phyloP scores from a whole-genome alignment of 2,888 invertebrate species.

The Cotesia congregata region DNA sequence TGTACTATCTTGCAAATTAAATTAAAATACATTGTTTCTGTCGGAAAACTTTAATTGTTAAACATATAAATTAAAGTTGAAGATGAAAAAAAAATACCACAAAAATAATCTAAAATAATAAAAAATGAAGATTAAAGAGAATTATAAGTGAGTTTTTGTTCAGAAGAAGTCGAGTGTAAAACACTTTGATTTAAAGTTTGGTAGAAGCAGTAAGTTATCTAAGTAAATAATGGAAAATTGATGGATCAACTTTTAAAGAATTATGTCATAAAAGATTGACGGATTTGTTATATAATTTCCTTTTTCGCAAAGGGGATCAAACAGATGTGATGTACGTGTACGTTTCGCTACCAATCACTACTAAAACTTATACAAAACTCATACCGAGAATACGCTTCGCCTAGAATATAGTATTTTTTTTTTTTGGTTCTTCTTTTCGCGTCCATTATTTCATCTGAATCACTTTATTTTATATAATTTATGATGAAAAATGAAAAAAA shows the following conservation, averaged over 20 bases:
- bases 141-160: too few relatives aligned
- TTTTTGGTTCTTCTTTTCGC: too few relatives aligned
- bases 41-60: neutral
- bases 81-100: neutral
- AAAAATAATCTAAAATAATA: neutral
- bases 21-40: neutral
- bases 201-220: neutral
- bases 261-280: slow-evolving; percentile 7
- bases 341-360: too few relatives aligned
- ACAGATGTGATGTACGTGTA: neutral
- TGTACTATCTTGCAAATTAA: neutral
- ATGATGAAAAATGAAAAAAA: too few relatives aligned
- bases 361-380: too few relatives aligned
- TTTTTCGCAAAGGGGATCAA: neutral
- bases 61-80: too few relatives aligned
- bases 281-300: slow-evolving; percentile 5
- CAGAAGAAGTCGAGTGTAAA: neutral
- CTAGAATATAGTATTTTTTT: too few relatives aligned
- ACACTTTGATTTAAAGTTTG: neutral
- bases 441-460: too few relatives aligned
- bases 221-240: slow-evolving; percentile 1
- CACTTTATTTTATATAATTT: too few relatives aligned
- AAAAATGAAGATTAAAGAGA: too few relatives aligned
- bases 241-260: slow-evolving; percentile 11
- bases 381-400: too few relatives aligned